These are phyloP conservation scores for Sebastes baramenuke DNA, from an alignment of 2,797 vertebrate genomes.

Conservation along the genomic window DNA sequence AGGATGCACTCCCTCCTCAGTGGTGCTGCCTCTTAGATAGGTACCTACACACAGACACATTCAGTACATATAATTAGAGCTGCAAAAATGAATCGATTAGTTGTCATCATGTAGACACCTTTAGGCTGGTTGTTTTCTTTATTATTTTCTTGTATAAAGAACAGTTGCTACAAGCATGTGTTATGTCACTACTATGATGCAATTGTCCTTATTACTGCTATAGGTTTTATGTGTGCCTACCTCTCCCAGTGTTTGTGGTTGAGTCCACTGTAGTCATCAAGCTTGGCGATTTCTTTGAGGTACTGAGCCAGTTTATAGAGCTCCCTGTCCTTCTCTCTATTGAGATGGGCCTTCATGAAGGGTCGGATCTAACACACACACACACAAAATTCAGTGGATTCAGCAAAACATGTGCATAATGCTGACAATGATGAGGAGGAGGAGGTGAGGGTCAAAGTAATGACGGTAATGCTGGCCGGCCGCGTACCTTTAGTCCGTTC, in stretches of 20 bases:
- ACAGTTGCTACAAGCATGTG: background rate
- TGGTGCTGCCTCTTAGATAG: slow-evolving; percentile 96
- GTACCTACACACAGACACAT: slow-evolving; percentile 81
- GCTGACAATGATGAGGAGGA: background rate
- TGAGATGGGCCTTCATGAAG: slow-evolving; percentile 99
- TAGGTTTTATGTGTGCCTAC: slow-evolving; percentile 70
- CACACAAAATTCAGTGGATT: background rate
- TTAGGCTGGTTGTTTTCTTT: background rate
- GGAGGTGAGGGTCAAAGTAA: background rate
- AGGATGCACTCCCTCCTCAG: slow-evolving; percentile 78
- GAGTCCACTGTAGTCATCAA: slow-evolving; percentile 94
- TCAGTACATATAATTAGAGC: background rate
- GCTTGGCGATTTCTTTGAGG: slow-evolving; percentile 97
- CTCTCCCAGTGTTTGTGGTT: slow-evolving; percentile 99
- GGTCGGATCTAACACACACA: slow-evolving; percentile 89
- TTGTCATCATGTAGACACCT: too few relatives aligned
- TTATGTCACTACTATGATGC: background rate
- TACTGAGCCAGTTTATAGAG: slow-evolving; percentile 97
- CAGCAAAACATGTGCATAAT: background rate
- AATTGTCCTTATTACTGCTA: background rate
- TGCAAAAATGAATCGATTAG: too few relatives aligned
- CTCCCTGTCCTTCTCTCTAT: slow-evolving; percentile 97
- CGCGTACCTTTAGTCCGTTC: slow-evolving; percentile 93
- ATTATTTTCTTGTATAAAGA: background rate
- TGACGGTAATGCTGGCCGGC: background rate